These are phyloP conservation scores for Antheraea pernyi DNA, from an alignment of 1,140 invertebrate species.

Conservation along the genomic window DNA sequence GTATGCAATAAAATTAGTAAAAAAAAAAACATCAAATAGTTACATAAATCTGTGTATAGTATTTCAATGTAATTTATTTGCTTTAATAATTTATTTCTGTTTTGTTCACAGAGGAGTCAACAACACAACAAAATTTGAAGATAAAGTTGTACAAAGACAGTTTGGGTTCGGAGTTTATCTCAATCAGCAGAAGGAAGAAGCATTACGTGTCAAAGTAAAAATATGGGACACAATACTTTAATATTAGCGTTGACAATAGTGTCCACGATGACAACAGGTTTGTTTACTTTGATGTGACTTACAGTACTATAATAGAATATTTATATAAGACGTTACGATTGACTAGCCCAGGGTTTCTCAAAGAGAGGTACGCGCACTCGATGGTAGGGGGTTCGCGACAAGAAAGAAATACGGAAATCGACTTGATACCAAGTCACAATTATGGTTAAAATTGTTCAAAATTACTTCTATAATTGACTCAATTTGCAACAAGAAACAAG, in stretches of 20 bases:
- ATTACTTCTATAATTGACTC: no score
- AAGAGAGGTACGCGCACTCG: no score
- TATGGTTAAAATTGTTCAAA: no score
- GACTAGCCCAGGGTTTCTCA: no score
- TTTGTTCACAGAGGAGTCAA: background rate
- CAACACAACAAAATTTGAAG: background rate
- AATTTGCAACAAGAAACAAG: no score
- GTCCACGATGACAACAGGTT: constrained; percentile 50
- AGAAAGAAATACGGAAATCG: no score
- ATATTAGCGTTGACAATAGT: constrained; percentile 38
- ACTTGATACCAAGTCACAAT: no score
- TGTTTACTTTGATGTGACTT: constrained; percentile 18
- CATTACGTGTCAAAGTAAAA: constrained; percentile 9
- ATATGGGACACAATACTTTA: constrained; percentile 50
- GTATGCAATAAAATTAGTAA: no score
- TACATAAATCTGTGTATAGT: no score
- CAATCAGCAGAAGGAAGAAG: background rate
- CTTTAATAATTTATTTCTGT: background rate
- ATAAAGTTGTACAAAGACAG: background rate
- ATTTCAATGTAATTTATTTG: background rate
- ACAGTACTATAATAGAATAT: background rate
- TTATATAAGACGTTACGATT: no score
- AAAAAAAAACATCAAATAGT: no score
- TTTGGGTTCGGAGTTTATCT: background rate
- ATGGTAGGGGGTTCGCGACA: no score